phyloP scores from a whole-genome alignment of 2,113 vertebrate species.

The Larimichthys polyactis region DNA sequence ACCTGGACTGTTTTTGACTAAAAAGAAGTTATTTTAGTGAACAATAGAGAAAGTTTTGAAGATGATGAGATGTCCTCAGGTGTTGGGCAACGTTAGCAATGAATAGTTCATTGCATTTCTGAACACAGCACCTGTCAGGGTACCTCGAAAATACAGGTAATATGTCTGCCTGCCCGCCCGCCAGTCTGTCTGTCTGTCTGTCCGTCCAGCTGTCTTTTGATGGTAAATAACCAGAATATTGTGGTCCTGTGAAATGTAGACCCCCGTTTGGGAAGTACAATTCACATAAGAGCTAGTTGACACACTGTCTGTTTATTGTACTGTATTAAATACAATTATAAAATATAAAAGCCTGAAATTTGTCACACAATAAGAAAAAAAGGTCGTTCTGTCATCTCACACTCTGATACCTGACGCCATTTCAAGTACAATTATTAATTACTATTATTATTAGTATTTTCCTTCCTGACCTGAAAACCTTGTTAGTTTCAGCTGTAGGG shows the following conservation, averaged over 20 bases:
- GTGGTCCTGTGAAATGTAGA: not conserved
- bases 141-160: too few species aligned
- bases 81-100: not conserved
- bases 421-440: not conserved
- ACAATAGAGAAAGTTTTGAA: not conserved
- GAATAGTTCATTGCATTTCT: not conserved
- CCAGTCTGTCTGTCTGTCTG: too few species aligned
- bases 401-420: not conserved
- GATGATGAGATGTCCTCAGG: not conserved
- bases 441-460: not conserved
- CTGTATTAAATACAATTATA: not conserved
- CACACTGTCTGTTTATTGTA: too few species aligned
- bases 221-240: not conserved
- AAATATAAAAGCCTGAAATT: not conserved
- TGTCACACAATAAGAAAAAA: not conserved
- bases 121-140: too few species aligned
- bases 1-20: not conserved
- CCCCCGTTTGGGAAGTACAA: too few species aligned
- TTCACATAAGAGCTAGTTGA: not conserved
- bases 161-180: too few species aligned
- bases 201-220: not conserved
- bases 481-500: not conserved
- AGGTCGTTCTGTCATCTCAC: not conserved
- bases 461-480: not conserved
- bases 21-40: not conserved